phyloP scores from a whole-genome alignment of 2,797 vertebrate genomes.

The Pseudomugil gertrudae region DNA sequence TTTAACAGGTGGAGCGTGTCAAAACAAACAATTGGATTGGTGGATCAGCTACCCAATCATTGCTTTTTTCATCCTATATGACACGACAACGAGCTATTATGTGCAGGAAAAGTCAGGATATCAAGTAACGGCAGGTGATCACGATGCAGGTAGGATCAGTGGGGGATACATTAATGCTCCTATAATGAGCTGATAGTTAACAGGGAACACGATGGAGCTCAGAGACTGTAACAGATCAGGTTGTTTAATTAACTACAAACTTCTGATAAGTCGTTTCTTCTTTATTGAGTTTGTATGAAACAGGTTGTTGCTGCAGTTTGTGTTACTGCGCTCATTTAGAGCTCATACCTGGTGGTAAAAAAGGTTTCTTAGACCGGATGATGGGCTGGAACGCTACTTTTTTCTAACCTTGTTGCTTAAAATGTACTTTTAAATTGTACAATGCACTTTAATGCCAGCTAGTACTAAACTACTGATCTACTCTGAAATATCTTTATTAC shows the following conservation, averaged over 20 bases:
- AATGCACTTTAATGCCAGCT: no score
- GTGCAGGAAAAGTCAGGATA: not conserved
- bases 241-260: not conserved
- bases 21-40: conserved; percentile 1
- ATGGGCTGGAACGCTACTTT: no score
- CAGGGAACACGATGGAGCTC: not conserved
- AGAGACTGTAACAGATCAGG: not conserved
- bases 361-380: not conserved
- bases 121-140: not conserved
- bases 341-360: not conserved
- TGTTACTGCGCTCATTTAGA: not conserved
- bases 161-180: no score
- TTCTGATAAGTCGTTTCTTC: not conserved
- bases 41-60: not conserved
- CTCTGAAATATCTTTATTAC: no score
- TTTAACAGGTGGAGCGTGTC: not conserved
- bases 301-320: no score
- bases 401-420: no score
- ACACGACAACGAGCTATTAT: not conserved
- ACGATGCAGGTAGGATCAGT: no score
- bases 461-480: no score
- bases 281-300: not conserved
- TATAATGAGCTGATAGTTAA: no score
- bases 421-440: no score
- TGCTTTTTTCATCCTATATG: not conserved